Evolutionary conservation across 2,888 invertebrate species (phyloP), one percentile per base, ranked within the genome.

Genomic region (Noctua janthina): DNA sequence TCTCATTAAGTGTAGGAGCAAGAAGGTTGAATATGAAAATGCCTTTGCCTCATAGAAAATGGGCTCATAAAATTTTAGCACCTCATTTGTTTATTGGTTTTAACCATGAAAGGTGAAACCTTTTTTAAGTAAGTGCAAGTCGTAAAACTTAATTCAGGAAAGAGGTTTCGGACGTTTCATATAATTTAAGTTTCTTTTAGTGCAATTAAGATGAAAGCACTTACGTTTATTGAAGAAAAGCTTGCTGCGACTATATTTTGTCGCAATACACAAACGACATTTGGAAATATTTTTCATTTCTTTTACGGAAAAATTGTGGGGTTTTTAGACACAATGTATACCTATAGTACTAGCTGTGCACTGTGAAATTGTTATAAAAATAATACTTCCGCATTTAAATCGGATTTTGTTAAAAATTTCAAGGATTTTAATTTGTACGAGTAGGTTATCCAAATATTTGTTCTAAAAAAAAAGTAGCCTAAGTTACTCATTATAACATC

Each of bases 1-100:
- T 90, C 89, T 90, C 88, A 90, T 92, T 90, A 89, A 87, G 72
- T 83, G 66, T 62, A 72, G 66, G 73, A 78, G 76, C 83, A 82
- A 70, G 56, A 54, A 78, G 74, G 69, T 51, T 83, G 69, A 70
- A 84, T 77, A 81, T 84, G 69, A 78, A 84, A 88, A 88, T 69
- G 66, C 67, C 59, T 62, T 76, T 70, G 76, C 74, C 56, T 80
- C 39, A 59, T 79, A 74, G 54, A 79, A 81, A 79, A 80, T 87
- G 62, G 29, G n/a, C 49, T 79, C 84, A 81, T 90, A 85, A 89
- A 88, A 84, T 83, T 84, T 86, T 86, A 79, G 62, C 71, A 78
- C 70, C 78, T 79, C 76, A 81, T 81, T 79, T 78, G 62, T 29
- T 81, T 79, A 77, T 82, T 79, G 59, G 74, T 49, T 74, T 71